phyloP scores from a whole-genome alignment of 2,113 vertebrate species.

The Trachemys scripta region DNA sequence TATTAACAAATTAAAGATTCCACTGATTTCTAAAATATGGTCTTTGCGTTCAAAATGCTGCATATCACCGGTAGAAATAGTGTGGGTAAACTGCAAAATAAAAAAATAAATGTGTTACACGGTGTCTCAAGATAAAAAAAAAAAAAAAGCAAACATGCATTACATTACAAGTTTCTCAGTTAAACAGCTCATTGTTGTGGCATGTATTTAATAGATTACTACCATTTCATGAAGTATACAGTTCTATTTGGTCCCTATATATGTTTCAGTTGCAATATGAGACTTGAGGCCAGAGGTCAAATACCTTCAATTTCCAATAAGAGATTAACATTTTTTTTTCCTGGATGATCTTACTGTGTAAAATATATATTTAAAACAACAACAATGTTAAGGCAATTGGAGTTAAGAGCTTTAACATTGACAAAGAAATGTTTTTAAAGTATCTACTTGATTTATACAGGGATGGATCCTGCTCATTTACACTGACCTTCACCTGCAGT shows the following conservation, averaged over 20 bases:
- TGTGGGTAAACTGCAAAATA: slow-evolving; percentile 90
- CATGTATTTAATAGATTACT: slow-evolving; percentile 8
- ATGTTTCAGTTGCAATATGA: slow-evolving; percentile 6
- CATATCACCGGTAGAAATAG: slow-evolving; percentile 96
- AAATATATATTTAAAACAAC: neutral
- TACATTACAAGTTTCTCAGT: neutral
- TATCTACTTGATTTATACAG: neutral
- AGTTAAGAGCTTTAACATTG: neutral
- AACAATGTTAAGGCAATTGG: neutral
- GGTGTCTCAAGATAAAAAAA: neutral
- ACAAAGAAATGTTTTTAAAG: neutral
- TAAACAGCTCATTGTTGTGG: slow-evolving; percentile 12
- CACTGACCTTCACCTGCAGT: fast-evolving
- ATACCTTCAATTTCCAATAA: neutral
- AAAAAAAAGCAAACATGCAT: neutral
- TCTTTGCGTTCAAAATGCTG: slow-evolving; percentile 66
- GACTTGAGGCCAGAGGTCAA: neutral
- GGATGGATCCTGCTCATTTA: neutral
- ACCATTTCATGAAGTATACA: neutral
- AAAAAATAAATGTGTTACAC: neutral
- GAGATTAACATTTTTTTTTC: neutral
- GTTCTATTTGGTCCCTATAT: neutral
- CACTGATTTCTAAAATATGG: slow-evolving; percentile 49
- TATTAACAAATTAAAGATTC: slow-evolving; percentile 78
- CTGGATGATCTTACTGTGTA: neutral